Conservation (phyloP, 1,140 invertebrate genomes). For the Cyrtorhinus lividipennis region DNA sequence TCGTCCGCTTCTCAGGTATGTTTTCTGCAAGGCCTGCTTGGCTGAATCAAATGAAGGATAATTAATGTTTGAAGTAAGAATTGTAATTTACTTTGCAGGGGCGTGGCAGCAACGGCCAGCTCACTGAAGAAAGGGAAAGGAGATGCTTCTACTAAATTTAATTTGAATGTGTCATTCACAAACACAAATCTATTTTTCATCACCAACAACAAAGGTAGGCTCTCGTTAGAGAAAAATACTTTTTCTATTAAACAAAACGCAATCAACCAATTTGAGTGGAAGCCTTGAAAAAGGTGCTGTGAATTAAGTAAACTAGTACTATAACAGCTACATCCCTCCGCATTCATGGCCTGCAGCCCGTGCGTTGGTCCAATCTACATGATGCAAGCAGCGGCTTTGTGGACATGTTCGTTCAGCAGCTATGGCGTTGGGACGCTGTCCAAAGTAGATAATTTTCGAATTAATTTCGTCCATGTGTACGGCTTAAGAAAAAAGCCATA, state of each 20-base stretch:
- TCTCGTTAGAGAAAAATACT: neutral
- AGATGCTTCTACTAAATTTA: constrained; percentile 8
- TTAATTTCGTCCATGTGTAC: no score
- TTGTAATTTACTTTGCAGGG: neutral
- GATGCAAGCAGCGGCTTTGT: no score
- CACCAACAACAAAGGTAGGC: constrained; percentile 43
- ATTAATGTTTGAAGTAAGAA: neutral
- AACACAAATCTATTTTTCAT: constrained; percentile 49
- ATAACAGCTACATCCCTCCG: no score
- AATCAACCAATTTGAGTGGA: no score
- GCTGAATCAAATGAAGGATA: neutral
- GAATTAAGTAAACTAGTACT: no score
- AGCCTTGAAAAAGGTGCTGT: no score
- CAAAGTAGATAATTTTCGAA: neutral
- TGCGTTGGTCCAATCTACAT: no score
- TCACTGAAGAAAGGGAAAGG: constrained; percentile 7
- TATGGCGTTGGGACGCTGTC: neutral
- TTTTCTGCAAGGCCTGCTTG: neutral
- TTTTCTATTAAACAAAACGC: neutral
- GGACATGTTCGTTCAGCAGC: no score
- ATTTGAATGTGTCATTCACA: constrained; percentile 34
- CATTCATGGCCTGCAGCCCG: no score
- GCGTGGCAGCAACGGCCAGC: neutral
- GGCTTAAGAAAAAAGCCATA: no score
- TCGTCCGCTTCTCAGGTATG: constrained; percentile 4